Percentiles rank a stretch among this genome's conserved stretches.
phyloP scores from a whole-genome alignment of 1,140 invertebrate species.

The Coelopa frigida region DNA sequence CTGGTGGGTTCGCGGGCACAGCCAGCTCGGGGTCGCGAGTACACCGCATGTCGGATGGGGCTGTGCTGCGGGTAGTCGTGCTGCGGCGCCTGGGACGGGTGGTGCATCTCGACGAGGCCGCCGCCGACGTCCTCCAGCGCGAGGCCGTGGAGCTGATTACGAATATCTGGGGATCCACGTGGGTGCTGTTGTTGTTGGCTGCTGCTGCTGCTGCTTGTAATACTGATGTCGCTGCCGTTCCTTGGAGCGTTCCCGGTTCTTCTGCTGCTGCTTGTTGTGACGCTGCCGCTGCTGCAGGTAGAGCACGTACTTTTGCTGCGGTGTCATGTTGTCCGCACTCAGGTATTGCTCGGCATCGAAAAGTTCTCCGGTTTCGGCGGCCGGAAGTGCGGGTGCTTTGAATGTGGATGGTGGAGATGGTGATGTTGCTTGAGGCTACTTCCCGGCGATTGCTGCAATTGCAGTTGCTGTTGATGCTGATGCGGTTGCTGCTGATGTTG shows the following conservation, averaged over 20 bases:
- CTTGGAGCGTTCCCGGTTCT: conserved; percentile 13
- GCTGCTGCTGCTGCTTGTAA: conserved; percentile 17
- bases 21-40: conserved; percentile 6
- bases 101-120: conserved; percentile 14
- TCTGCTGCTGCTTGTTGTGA: conserved; percentile 30
- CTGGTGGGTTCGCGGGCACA: conserved; percentile 3
- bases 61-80: conserved; percentile 13
- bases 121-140: conserved; percentile 16
- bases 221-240: conserved; percentile 14
- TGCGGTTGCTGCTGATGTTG: conserved; percentile 11
- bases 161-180: conserved; percentile 21
- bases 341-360: conserved; percentile 5
- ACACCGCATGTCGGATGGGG: conserved; percentile 13
- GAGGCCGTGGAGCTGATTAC: conserved; percentile 18
- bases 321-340: conserved; percentile 24
- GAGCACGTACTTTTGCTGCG: conserved; percentile 40
- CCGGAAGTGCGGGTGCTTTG: conserved; percentile 10
- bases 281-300: conserved; percentile 42
- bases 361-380: conserved; percentile 10
- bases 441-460: conserved; percentile 16
- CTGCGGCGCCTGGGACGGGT: not conserved
- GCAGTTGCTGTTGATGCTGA: conserved; percentile 16
- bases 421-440: conserved; percentile 21
- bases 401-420: conserved; percentile 9
- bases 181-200: conserved; percentile 24